phyloP scores from a whole-genome alignment of 2,113 vertebrate genomes.

The Sardina pilchardus region DNA sequence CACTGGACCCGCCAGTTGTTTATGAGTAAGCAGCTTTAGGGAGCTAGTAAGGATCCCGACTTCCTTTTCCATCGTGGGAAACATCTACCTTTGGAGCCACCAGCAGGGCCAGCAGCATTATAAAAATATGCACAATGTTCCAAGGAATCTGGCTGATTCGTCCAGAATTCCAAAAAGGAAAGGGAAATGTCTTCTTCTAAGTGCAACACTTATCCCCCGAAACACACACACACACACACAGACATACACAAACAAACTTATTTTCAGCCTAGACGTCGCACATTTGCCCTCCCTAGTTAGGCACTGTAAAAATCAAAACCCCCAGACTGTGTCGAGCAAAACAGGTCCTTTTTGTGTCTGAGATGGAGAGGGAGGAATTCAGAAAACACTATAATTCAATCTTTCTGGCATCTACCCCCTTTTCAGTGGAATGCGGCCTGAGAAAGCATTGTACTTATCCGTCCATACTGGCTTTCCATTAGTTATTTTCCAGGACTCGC shows the following conservation, averaged over 20 bases:
- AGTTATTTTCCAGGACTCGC: conserved; percentile 1
- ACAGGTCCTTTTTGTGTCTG: conserved; percentile 12
- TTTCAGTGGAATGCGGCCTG: conserved; percentile 31
- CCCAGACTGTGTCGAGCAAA: conserved; percentile 10
- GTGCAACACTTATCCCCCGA: conserved; percentile 30
- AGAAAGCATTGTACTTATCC: background rate
- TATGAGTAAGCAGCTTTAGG: background rate
- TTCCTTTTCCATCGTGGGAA: conserved; percentile 16
- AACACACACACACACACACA: background rate
- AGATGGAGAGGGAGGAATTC: conserved; percentile 14
- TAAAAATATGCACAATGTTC: conserved; percentile 27
- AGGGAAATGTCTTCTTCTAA: conserved; percentile 34
- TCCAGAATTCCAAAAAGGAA: conserved; percentile 35
- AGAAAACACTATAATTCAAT: conserved; percentile 38
- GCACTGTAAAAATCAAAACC: conserved; percentile 31
- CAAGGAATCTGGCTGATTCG: conserved; percentile 38
- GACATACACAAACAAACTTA: background rate
- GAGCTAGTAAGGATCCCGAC: background rate
- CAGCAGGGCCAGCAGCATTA: conserved; percentile 23
- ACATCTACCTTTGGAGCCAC: conserved; percentile 20
- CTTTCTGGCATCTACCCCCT: conserved; percentile 27
- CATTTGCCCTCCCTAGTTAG: conserved; percentile 39
- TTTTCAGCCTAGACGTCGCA: background rate
- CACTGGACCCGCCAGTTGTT: background rate
- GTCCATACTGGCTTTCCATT: background rate